phyloP scores from a whole-genome alignment of 2,888 invertebrate genomes.

The Ormyrus nitidulus region DNA sequence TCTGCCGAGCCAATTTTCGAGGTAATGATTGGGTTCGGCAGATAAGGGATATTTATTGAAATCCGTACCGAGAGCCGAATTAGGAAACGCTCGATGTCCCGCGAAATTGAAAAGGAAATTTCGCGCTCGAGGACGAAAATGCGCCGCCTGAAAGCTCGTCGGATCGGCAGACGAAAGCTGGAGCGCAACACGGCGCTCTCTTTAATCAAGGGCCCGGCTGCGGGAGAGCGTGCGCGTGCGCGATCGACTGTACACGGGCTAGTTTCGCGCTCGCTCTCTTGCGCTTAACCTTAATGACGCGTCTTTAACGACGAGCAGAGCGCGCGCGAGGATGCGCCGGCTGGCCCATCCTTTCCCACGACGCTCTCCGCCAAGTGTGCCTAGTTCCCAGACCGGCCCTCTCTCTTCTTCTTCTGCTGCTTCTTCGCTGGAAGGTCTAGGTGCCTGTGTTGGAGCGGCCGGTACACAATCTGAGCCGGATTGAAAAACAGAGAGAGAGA shows the following conservation, averaged over 20 bases:
- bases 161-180: neutral
- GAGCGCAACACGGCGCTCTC: neutral
- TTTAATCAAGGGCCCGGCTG: constrained; percentile 37
- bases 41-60: constrained; percentile 18
- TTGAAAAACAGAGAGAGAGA: neutral
- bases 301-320: constrained; percentile 70
- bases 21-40: constrained; percentile 5
- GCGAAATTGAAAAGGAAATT: neutral
- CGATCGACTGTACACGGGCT: neutral
- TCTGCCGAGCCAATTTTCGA: neutral
- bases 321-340: constrained; percentile 56
- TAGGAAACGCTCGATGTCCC: neutral
- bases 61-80: neutral
- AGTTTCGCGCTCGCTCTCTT: constrained; percentile 41
- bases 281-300: constrained; percentile 74
- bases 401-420: neutral
- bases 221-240: neutral
- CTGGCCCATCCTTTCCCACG: constrained; percentile 73
- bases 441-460: neutral
- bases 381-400: constrained; percentile 33
- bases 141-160: neutral
- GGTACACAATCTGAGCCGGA: neutral
- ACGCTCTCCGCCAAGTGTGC: constrained; percentile 50
- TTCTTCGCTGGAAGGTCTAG: neutral
- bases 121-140: neutral